Base-by-base conservation (phyloP, 1,140 invertebrate genomes). In the Atta cephalotes region DNA sequence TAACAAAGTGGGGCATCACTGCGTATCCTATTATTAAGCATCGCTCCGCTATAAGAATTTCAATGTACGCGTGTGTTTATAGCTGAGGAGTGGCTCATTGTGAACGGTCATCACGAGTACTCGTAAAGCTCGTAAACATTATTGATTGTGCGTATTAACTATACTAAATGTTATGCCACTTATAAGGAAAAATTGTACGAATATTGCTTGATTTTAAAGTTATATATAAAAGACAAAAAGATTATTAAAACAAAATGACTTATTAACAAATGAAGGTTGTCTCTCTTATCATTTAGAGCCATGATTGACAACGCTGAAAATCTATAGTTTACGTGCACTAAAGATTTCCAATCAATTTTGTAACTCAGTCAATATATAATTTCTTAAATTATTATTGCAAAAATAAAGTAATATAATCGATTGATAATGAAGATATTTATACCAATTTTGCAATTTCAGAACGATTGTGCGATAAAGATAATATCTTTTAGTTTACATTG, bases 31-130 rank as follows among this genome's bases (percentile, higher is more conserved):
- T 81, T 81, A 81, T 81, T 81, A 81, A 81, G 31, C 78, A 58
- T 58, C 35, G 31, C 66, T 25, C 16, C 31, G 65, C 12, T 58
- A 28, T 58, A 12, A 71, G 79, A 81, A 81, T 81, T 71, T 81
- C 21, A 81, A 81, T 71, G 66, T 45, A 71, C 66, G 31, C 56
- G 3, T 21, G 51, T 58, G 65, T 81, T 81, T 81, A 71, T 71
- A 28, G 53, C 53, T 7, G 66, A 81, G 79, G 79, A 81, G 79
- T 81, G 79, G 79, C 79, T 81, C 79, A 71, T 81, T 81, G 39
- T 10, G 79, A 58, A 81, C 65, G 35, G 21, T 25, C 79, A 56
- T 81, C 79, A 58, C 66, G 79, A 53, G 66, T 28, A 71, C 21
- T 81, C 79, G 66, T 81, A 71, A 71, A 81, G 60, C 21, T 81